Conservation (phyloP, 2,888 invertebrate species). For the Clistopyga incitator region DNA sequence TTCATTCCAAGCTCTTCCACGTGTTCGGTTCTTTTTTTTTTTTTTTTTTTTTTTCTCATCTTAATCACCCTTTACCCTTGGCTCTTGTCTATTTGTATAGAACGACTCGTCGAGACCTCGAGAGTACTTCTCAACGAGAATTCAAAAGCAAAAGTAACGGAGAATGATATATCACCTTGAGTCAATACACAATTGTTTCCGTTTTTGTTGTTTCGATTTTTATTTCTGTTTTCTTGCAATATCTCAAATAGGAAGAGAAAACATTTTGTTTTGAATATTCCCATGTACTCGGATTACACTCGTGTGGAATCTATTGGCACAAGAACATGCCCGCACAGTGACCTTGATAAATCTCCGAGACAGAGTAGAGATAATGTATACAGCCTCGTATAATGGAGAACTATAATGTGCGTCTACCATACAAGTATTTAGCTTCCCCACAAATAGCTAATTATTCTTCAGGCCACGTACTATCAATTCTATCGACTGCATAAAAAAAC, state of each 20-base stretch:
- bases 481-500: no score
- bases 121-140: slow-evolving; percentile 18
- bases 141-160: not conserved
- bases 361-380: slow-evolving; percentile 11
- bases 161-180: not conserved
- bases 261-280: no score
- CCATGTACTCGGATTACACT: no score
- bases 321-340: not conserved
- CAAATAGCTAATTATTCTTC: slow-evolving; percentile 34
- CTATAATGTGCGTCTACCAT: slow-evolving; percentile 28
- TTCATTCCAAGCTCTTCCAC: slow-evolving; percentile 15
- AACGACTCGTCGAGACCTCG: slow-evolving; percentile 3
- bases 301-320: slow-evolving; percentile 1
- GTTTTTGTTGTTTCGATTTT: not conserved
- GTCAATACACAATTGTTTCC: not conserved
- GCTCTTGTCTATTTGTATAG: not conserved
- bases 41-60: no score
- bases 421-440: no score
- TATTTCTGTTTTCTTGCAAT: not conserved
- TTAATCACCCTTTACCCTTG: not conserved
- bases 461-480: slow-evolving; percentile 21
- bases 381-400: slow-evolving; percentile 33
- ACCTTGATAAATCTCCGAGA: slow-evolving; percentile 25
- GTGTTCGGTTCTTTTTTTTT: not conserved
- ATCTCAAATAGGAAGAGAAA: no score